Conservation (phyloP, 2,113 vertebrate species). For the Erinaceus europaeus region DNA sequence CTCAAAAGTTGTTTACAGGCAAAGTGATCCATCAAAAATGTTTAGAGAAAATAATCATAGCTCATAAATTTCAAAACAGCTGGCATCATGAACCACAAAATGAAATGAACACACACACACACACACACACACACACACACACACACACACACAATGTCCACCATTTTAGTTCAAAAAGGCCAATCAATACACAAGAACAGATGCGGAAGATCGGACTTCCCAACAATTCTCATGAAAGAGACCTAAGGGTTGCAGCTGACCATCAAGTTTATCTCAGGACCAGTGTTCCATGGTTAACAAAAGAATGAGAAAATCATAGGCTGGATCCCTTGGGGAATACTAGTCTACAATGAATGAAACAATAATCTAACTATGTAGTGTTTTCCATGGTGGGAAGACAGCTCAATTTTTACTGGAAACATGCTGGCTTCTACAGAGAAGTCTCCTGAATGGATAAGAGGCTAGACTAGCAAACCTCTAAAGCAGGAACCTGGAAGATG, state of each 20-base stretch:
- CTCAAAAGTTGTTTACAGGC: background rate
- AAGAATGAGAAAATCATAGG: background rate
- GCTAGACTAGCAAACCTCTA: background rate
- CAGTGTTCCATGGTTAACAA: background rate
- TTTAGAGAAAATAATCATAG: conserved; percentile 29
- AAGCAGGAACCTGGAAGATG: too few species aligned
- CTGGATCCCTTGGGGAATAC: background rate
- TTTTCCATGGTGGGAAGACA: background rate
- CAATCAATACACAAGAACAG: background rate
- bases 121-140: too few species aligned
- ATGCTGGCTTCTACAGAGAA: background rate
- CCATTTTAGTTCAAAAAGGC: background rate
- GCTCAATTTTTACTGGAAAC: background rate
- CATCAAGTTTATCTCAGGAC: background rate
- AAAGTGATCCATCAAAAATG: background rate
- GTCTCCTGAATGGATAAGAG: background rate
- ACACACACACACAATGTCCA: too few species aligned
- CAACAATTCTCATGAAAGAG: background rate
- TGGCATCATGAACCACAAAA: conserved; percentile 3
- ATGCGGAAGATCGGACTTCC: background rate
- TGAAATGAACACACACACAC: background rate
- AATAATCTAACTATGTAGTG: background rate
- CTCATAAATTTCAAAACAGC: conserved; percentile 1
- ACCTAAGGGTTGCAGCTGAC: background rate
- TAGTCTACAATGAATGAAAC: background rate